Percentiles rank a stretch among this genome's conserved stretches.
These are phyloP conservation scores for Drosophila macrospina DNA, from an alignment of 2,888 invertebrate species.

Conservation along the genomic window DNA sequence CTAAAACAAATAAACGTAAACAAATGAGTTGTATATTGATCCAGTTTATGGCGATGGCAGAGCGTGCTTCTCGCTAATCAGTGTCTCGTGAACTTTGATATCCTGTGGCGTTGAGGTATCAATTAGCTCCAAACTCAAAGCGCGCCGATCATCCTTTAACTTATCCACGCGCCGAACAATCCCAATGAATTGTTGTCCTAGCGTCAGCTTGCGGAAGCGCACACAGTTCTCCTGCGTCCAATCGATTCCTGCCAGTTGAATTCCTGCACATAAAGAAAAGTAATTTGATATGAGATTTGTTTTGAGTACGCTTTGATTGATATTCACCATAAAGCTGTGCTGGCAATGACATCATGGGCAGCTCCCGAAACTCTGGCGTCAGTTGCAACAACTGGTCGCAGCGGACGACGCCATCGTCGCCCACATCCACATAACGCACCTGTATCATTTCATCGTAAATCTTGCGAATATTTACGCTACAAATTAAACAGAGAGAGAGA, in stretches of 20 bases:
- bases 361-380: slow-evolving; percentile 86
- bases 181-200: slow-evolving; percentile 90
- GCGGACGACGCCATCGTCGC: slow-evolving; percentile 87
- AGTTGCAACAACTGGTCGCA: slow-evolving; percentile 87
- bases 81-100: slow-evolving; percentile 88
- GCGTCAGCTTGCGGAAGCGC: slow-evolving; percentile 90
- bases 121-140: slow-evolving; percentile 89
- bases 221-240: slow-evolving; percentile 88
- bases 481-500: slow-evolving; percentile 20
- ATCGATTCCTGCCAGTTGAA: slow-evolving; percentile 86
- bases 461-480: slow-evolving; percentile 87
- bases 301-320: too few relatives aligned
- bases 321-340: slow-evolving; percentile 87
- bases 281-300: not conserved
- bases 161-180: slow-evolving; percentile 88
- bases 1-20: slow-evolving; percentile 51
- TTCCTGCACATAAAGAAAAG: slow-evolving; percentile 82
- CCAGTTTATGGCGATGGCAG: slow-evolving; percentile 40
- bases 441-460: slow-evolving; percentile 87
- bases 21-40: slow-evolving; percentile 28
- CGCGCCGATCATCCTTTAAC: slow-evolving; percentile 87
- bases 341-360: slow-evolving; percentile 89
- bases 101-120: slow-evolving; percentile 90
- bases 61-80: slow-evolving; percentile 89
- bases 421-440: slow-evolving; percentile 89